Evolutionary conservation across 2,797 vertebrate species (phyloP), one percentile per base, ranked within the genome.

Genomic region (Notolepis coatsorum): DNA sequence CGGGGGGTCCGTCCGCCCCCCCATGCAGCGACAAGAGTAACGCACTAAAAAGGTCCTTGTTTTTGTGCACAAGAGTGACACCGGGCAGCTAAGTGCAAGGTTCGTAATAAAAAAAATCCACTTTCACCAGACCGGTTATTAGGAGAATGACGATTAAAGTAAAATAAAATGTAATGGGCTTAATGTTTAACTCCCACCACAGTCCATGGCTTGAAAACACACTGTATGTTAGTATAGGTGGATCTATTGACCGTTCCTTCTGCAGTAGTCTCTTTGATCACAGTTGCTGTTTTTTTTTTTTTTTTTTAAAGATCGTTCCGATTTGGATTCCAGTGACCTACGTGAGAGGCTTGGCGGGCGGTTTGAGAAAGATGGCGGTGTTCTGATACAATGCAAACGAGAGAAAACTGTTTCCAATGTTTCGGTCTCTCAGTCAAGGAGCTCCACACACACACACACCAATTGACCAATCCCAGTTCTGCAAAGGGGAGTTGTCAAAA

Each of bases 41-140:
- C 52, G 79, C 82, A 87, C 72, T 68, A 70, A n/a, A n/a, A n/a
- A 88, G 94, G 92, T 94, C 93, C 94, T 92, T 84, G 89, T 91
- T 82, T 75, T 82, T 75, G 80, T 79, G 84, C 83, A 79, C 78
- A 70, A 72, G 79, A 83, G 77, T 75, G 68, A 84, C 71, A 73
- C 65, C 71, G 41, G n/a, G 75, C 84, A 71, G 78, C 77, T 67
- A 81, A 89, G 81, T 82, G 82, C 79, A 82, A 82, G 82, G 71
- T 85, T 76, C 55, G 54, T 46, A 25, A 68, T 72, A 71, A n/a
- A n/a, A n/a, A n/a, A n/a, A 74, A 84, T 79, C 77, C 79, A 74
- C 77, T 71, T 72, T 71, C 62, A 75, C 64, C 91, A 80, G 42
- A 58, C 54, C 25, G 47, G 41, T 69, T 60, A n/a, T n/a, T n/a